Conservation (phyloP, 1,140 invertebrate species). For the Monomorium pharaonis region DNA sequence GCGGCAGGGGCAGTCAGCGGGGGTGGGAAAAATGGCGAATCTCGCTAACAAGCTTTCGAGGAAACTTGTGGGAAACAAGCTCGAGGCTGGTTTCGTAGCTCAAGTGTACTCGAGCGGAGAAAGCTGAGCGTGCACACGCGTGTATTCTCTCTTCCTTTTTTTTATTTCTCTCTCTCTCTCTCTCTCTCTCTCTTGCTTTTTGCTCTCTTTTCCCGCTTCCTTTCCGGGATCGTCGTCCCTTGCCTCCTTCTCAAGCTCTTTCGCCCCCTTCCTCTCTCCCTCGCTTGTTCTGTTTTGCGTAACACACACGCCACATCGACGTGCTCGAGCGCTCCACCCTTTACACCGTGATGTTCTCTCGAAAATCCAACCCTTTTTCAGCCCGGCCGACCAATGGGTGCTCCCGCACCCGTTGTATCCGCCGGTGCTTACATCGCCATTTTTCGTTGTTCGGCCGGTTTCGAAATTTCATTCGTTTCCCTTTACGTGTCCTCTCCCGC, state of each 20-base stretch:
- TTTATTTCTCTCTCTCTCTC: not conserved
- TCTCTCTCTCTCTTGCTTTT: not conserved
- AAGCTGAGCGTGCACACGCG: conserved; percentile 75
- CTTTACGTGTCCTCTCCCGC: not conserved
- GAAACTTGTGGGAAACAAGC: conserved; percentile 73
- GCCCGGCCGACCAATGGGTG: conserved; percentile 76
- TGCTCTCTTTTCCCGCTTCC: conserved; percentile 10
- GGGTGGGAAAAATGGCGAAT: conserved; percentile 75
- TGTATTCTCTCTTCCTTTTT: conserved; percentile 61
- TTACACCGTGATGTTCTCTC: conserved; percentile 75
- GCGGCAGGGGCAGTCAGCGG: conserved; percentile 38
- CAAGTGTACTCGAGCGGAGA: conserved; percentile 77
- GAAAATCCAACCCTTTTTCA: conserved; percentile 80
- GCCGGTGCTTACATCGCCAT: conserved; percentile 41
- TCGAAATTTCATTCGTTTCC: conserved; percentile 49
- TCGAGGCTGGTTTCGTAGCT: conserved; percentile 69
- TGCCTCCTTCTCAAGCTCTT: not conserved
- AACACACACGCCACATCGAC: conserved; percentile 59
- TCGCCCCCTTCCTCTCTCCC: conserved; percentile 9
- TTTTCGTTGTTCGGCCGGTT: conserved; percentile 42
- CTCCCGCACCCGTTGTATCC: conserved; percentile 41
- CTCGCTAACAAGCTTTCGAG: conserved; percentile 82
- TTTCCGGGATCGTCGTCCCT: conserved; percentile 36
- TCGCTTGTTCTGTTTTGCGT: conserved; percentile 43
- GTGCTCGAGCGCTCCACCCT: conserved; percentile 81